These are phyloP conservation scores for Marronus borbonicus DNA, from an alignment of 2,888 invertebrate species.

Conservation along the genomic window DNA sequence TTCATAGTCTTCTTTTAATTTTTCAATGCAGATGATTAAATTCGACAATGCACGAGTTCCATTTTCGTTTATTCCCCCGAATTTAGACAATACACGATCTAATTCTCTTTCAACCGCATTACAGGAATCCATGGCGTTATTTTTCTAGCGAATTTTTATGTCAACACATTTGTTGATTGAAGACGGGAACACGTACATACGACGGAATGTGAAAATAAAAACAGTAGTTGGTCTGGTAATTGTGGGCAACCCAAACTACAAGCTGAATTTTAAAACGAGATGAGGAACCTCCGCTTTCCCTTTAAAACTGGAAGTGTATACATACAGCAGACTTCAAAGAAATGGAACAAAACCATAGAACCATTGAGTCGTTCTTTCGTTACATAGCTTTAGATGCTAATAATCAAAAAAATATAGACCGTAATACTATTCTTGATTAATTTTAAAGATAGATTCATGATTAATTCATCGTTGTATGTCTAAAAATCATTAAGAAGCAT, in stretches of 20 bases:
- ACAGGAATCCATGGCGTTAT: slow-evolving; percentile 78
- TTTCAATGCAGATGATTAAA: slow-evolving; percentile 81
- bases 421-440: too few relatives aligned
- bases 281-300: too few relatives aligned
- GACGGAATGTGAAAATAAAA: neutral
- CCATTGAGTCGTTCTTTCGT: too few relatives aligned
- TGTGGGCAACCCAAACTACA: slow-evolving; percentile 17
- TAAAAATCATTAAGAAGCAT: too few relatives aligned
- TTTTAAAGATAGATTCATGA: too few relatives aligned
- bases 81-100: slow-evolving; percentile 88
- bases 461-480: too few relatives aligned
- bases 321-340: too few relatives aligned
- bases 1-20: slow-evolving; percentile 80
- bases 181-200: neutral
- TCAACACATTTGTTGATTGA: slow-evolving; percentile 42
- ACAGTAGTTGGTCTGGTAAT: neutral
- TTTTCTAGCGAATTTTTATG: neutral
- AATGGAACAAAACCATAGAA: too few relatives aligned
- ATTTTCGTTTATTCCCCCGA: slow-evolving; percentile 83
- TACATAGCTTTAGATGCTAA: too few relatives aligned
- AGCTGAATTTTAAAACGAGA: neutral
- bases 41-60: slow-evolving; percentile 81
- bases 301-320: too few relatives aligned
- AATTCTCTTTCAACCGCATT: slow-evolving; percentile 88
- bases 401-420: too few relatives aligned